A percentile compares a stretch with the other conserved stretches of the same genome.
phyloP scores from a whole-genome alignment of 2,888 invertebrate genomes.

The Lamellibrachia satsuma region DNA sequence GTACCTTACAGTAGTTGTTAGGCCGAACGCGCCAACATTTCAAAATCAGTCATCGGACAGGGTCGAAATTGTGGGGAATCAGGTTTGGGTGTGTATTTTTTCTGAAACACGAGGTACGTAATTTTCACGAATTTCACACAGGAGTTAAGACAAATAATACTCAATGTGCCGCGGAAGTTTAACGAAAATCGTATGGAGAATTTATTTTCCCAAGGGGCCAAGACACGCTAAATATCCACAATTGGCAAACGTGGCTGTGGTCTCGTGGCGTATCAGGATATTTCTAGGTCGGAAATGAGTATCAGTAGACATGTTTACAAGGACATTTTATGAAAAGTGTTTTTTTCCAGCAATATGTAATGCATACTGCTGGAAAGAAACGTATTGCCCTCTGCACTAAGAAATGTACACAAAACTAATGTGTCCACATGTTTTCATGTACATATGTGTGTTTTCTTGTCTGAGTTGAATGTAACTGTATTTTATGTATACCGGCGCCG shows the following conservation, averaged over 20 bases:
- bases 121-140: not conserved
- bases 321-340: not conserved
- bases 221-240: not conserved
- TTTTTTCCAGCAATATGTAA: not conserved
- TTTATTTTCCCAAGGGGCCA: not conserved
- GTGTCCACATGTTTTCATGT: not conserved
- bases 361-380: not conserved
- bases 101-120: not conserved
- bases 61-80: not conserved
- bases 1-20: not conserved
- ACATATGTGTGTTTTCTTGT: not conserved
- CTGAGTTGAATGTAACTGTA: not conserved
- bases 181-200: not conserved
- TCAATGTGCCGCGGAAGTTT: not conserved
- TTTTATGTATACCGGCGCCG: not conserved
- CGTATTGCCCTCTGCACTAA: not conserved
- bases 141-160: not conserved
- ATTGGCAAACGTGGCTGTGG: not conserved
- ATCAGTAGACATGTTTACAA: not conserved
- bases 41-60: constrained; percentile 2
- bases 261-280: not conserved
- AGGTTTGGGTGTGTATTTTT: not conserved
- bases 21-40: not conserved
- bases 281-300: not conserved
- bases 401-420: not conserved